phyloP scores from a whole-genome alignment of 2,888 invertebrate species.

The Papilio gigon region DNA sequence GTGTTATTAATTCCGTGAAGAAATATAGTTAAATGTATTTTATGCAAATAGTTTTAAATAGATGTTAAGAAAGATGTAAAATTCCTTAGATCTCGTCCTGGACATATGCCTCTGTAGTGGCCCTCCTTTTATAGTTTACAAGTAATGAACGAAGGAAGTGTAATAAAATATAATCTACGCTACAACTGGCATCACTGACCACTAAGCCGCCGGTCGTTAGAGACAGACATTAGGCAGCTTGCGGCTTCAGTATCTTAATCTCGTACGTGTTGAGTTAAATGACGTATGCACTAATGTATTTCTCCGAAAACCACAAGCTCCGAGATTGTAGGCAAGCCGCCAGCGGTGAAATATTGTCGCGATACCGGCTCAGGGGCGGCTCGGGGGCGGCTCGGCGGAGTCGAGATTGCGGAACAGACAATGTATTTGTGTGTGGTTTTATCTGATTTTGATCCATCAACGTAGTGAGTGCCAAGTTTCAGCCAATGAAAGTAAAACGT shows the following conservation, averaged over 20 bases:
- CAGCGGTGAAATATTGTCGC: constrained; percentile 27
- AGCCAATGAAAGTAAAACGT: background rate
- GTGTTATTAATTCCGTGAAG: background rate
- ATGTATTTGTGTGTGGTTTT: constrained; percentile 7
- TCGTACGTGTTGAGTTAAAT: constrained; percentile 38
- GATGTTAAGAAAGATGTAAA: no score
- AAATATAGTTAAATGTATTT: background rate
- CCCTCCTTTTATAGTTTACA: background rate
- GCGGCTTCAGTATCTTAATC: constrained; percentile 34
- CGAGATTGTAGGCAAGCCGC: constrained; percentile 37
- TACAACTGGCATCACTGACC: background rate
- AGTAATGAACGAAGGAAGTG: background rate
- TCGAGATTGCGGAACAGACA: constrained; percentile 3
- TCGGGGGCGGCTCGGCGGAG: background rate
- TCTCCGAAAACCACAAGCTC: constrained; percentile 33
- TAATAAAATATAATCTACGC: background rate
- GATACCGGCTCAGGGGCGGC: constrained; percentile 2
- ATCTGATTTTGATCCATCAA: constrained; percentile 1
- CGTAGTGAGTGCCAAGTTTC: background rate
- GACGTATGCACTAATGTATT: constrained; percentile 40
- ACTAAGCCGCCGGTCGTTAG: constrained; percentile 16
- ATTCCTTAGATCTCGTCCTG: background rate
- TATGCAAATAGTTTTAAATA: background rate
- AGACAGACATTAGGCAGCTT: constrained; percentile 29
- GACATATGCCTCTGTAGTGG: background rate